Evolutionary conservation across 2,888 invertebrate genomes (phyloP), one percentile per base, ranked within the genome.

Genomic region (Polyommatus icarus): DNA sequence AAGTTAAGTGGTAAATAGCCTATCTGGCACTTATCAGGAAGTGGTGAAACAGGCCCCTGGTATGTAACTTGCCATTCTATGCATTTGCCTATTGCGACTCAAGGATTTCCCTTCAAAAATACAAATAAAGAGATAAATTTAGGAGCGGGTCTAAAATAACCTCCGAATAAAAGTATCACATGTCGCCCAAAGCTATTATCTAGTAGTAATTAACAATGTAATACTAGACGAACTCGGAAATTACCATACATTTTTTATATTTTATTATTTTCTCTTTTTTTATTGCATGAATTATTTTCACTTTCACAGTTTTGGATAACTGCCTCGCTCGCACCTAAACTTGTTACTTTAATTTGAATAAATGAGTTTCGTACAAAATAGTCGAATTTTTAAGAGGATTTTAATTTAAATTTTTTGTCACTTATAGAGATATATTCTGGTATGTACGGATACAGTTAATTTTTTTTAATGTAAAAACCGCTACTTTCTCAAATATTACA

Each of bases 261-360:
- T 24, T 61, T 12, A 24, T 61, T 61, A 24, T 12, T 61, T 61
- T 61, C 61, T 61, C 61, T 61, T 61, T 61, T 61, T 61, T 61
- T 61, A 61, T 61, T 61, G 61, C 61, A 12, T 24, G 3, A 61
- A 24, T 61, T 61, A 24, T 61, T 61, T 61, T 61, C 61, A 61
- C 61, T 61, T 61, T 61, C 61, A 12, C 61, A 24, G 24, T 61
- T 61, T 59, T 20, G 61, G 3, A 24, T 61, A 61, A 10, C 61
- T 20, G n/a, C n/a, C n/a, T 59, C 20, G 15, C 57, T n/a, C n/a
- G 59, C 59, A 20, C n/a, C 59, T 59, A 59, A 59, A 59, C 0
- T 59, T 20, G 59, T 59, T 59, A 59, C 3, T 10, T 59, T 59
- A 59, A 59, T 20, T 59, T 59, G 20, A 59, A 20, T 59, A 59